Base-by-base conservation (phyloP, 2,113 vertebrate species). In the Notechis scutatus region DNA sequence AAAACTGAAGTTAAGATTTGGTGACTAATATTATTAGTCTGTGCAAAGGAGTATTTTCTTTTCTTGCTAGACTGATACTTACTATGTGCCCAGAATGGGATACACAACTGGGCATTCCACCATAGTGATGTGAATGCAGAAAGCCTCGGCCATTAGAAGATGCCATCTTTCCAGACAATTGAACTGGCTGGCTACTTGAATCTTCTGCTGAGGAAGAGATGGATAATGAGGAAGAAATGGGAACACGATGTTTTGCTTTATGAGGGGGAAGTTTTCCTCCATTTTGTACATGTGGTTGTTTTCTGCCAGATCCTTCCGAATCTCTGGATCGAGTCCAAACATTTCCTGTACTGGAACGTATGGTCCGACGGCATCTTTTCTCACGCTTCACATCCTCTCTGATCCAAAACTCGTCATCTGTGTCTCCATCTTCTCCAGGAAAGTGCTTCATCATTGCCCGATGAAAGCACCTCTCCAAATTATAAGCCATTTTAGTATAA, bases 401-500 rank as follows among this genome's bases (percentile, higher is more conserved):
- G 94, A 99, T 96, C 96, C 99, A 98, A 94, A 99, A 99, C 90
- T 99, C 99, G 85, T 99, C 99, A n/a, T 99, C 99, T 0, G 99
- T 99, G 96, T 99, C 99, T 2, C 98, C 98, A 5, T 99, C 99
- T 96, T 99, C 99, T 0, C 98, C 98, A 55, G 99, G 99, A 92
- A 99, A 99, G 96, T 99, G 99, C 96, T 99, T 99, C 61, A 98
- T 96, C 96, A 99, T 97, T 0, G 99, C 99, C 88, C 99, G 98
- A 97, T 98, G 98, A 94, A 99, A 99, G 96, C 99, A 99, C 39
- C 98, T 97, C 89, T 99, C 99, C 64, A 99, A 96, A 92, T 99
- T 99, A 95, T 99, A 99, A 0, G 99, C 98, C 99, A 99, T 99
- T 97, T 98, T 98, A 9, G 98, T 99, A 95, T 99, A 99, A 50